Base-by-base conservation (phyloP, 1,140 invertebrate species). In the Chlorops oryzae region DNA sequence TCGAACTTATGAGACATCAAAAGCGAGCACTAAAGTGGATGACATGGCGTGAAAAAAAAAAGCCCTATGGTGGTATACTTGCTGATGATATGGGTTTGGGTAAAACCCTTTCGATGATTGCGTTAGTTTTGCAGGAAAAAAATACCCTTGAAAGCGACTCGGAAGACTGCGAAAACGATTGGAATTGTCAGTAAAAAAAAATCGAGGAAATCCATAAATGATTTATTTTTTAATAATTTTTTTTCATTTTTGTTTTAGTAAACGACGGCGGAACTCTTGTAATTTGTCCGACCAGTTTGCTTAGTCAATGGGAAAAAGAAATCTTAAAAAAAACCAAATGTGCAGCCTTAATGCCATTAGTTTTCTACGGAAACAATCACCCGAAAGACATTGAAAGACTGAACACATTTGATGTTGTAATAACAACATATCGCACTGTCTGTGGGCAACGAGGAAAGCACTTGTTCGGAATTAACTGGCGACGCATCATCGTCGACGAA, bases 21-120 rank as follows among this genome's bases (percentile, higher is more conserved):
- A 51, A 32, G 73, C 77, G 39, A 62, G 22, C 6, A 41, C 23
- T 28, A 9, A 54, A 55, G 17, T 54, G 0, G 63, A 70, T 2
- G 52, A 50, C 21, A 20, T 66, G 65, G 69, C 59, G 20, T 7
- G 57, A 62, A 1, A 71, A 70, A n/a, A n/a, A n/a, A n/a, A n/a
- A n/a, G n/a, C n/a, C n/a, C n/a, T n/a, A n/a, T 5, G 60, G 60
- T 5, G 60, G 60, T 7, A 62, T 62, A 6, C 34, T 62, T 13
- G 60, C 57, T 5, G 60, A 62, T 3, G 60, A 62, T n/a, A 62
- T 62, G 60, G 60, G 60, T 4, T 23, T 62, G n/a, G 60, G 60
- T 2, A 96, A 96, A 74, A 96, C 93, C 0, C 70, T 96, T 1
- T 91, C 88, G 0, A 91, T 94, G 83, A 89, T 97, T 51, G 80